Evolutionary conservation across 2,113 vertebrate species (phyloP), one percentile per base, ranked within the genome.

Genomic region (Odontophorus gujanensis): DNA sequence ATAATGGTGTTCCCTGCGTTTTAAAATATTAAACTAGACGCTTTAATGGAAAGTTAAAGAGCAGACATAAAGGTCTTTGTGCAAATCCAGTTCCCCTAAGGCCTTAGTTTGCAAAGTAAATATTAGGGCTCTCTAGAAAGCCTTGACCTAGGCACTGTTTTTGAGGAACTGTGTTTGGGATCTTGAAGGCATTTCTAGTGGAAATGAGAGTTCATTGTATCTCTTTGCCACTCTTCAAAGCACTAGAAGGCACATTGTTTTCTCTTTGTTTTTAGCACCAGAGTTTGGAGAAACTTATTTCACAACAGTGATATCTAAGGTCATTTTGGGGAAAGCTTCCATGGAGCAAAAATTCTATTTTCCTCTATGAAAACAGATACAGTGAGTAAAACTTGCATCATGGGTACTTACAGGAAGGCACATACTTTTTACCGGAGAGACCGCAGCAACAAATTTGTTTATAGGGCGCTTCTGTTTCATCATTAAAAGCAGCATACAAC

Each of bases 381-480:
- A 11, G 11, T 25, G 38, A 22, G 3, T 72, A 67, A 75, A 20
- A 11, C 36, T 72, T 78, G 40, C 30, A 62, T 72, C 3, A 0
- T 30, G 58, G 1, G 4, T 40, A 8, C 89, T 92, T 75, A 83
- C 75, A 63, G 57, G 74, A 58, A 83, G 61, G 72, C 55, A 61
- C 38, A 3, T 81, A 67, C 20, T 38, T 84, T 95, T 88, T 63
- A 78, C n/a, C n/a, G 43, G 82, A 65, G 38, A 57, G 12, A 50
- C 12, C 5, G 19, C 28, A 47, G 72, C 34, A 92, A 82, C 69
- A 91, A 86, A 79, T 61, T 66, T 79, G 62, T 57, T 91, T 78
- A 76, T 75, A 68, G 71, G 81, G 43, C 57, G 62, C 77, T 94
- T 76, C 88, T 84, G 81, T 66, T 87, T 63, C 79, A 50, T 73